A percentile compares a stretch with the other conserved stretches of the same genome.
These are phyloP conservation scores for Drosophila funebris DNA, from an alignment of 1,140 invertebrate species.

Conservation along the genomic window DNA sequence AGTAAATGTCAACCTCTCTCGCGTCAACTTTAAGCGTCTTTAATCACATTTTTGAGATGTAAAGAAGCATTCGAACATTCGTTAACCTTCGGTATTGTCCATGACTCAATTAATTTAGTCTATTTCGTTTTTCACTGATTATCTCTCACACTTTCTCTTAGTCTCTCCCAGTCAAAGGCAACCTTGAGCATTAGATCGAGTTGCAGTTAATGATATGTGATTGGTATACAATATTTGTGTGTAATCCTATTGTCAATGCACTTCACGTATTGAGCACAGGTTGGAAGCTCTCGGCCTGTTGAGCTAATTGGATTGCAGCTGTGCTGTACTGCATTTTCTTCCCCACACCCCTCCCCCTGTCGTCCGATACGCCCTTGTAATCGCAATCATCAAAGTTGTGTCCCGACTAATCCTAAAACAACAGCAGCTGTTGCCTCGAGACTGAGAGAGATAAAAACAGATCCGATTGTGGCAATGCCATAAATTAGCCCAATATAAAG, in stretches of 20 bases:
- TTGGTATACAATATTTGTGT: neutral
- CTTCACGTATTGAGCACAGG: neutral
- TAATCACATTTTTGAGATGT: no score
- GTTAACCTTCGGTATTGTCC: no score
- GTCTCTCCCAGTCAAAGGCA: neutral
- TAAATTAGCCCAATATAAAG: slow-evolving; percentile 46
- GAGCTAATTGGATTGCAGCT: slow-evolving; percentile 25
- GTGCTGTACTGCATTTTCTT: no score
- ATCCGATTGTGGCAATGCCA: slow-evolving; percentile 34
- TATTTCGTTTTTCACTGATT: no score
- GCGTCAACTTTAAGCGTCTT: no score
- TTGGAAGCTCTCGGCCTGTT: slow-evolving; percentile 2
- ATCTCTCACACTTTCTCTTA: neutral
- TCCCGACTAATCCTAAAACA: slow-evolving; percentile 33
- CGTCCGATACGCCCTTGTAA: neutral
- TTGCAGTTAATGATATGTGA: neutral
- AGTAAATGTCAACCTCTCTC: no score
- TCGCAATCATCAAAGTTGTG: slow-evolving; percentile 29
- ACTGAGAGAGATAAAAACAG: slow-evolving; percentile 28
- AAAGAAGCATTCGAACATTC: no score
- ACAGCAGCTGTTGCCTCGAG: slow-evolving; percentile 23
- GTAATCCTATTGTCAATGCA: slow-evolving; percentile 3
- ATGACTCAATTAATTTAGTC: neutral
- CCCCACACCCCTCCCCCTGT: neutral
- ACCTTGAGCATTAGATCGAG: neutral